A percentile compares a stretch with the other conserved stretches of the same genome.
These are phyloP conservation scores for Lycia hirtaria DNA, from an alignment of 2,888 invertebrate genomes.

Conservation along the genomic window DNA sequence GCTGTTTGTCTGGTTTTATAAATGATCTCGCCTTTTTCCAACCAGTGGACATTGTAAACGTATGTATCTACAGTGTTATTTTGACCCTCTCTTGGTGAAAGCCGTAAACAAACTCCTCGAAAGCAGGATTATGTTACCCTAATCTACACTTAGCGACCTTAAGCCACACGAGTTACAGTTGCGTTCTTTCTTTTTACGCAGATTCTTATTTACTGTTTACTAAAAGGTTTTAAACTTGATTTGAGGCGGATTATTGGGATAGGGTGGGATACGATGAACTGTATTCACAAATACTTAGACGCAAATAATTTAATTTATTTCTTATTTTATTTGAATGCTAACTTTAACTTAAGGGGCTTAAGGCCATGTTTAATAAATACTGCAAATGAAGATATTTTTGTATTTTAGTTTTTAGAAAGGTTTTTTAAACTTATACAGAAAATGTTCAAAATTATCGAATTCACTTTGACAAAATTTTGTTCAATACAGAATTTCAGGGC, in stretches of 20 bases:
- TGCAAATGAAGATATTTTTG: no score
- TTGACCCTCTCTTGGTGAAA: constrained; percentile 32
- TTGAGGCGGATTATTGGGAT: not conserved
- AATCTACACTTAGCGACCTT: constrained; percentile 36
- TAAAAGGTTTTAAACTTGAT: not conserved
- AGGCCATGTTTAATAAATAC: no score
- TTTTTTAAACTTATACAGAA: no score
- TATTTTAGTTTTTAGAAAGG: no score
- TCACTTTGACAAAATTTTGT: no score
- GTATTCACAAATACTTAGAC: no score
- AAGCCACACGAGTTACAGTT: constrained; percentile 27
- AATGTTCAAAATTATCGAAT: no score
- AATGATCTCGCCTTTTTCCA: not conserved
- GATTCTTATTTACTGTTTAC: constrained; percentile 14
- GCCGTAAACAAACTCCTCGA: constrained; percentile 37
- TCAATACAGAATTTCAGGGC: no score
- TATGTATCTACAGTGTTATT: constrained; percentile 29
- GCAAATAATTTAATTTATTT: no score
- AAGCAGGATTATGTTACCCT: constrained; percentile 37
- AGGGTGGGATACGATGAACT: no score
- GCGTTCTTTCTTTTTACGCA: constrained; percentile 25
- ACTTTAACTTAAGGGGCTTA: no score
- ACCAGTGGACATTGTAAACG: constrained; percentile 17
- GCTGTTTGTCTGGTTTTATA: not conserved
- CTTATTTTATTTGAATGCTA: no score